Base-by-base conservation (phyloP, 2,797 vertebrate species). In the Sciurus vulgaris region DNA sequence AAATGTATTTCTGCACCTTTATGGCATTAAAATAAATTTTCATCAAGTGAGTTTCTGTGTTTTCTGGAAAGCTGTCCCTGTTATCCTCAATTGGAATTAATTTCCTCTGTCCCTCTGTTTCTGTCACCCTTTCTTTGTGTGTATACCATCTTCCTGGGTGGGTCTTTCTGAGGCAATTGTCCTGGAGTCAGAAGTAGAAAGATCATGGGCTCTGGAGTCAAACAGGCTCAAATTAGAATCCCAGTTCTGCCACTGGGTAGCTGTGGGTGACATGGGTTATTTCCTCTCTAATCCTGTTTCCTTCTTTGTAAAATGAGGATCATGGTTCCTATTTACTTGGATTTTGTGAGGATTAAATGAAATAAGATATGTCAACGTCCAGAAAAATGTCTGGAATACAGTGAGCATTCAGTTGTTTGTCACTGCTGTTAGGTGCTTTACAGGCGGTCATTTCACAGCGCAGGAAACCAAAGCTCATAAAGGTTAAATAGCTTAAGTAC, bases 261-360 rank as follows among this genome's bases (percentile, higher is more conserved):
- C 49, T 13, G 0, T 56, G 9, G 86, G 63, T 44, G 65, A 94
- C 56, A 86, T 77, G 61, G 81, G 30, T 95, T 73, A 77, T 28
- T 93, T 93, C 94, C 86, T 41, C n/a, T 49, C 13, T 81, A 90
- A 88, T 76, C 41, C 65, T 91, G 49, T 96, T 79, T 93, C 59
- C 33, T 92, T 2, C 49, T 91, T 44, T 72, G 59, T 96, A 54
- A 87, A 82, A 69, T 88, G 86, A 70, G 38, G 10, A 77, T 84
- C 56, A 91, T n/a, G 81, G 47, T 63, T 86, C n/a, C 74, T 85
- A 41, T 76, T 74, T 86, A 82, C 56, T 67, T 74, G 65, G 54
- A 89, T 41, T 88, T 79, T n/a, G 17, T 85, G 84, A 81, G 9
- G 30, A 70, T 72, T 44, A 63, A 93, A 79, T 18, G 49, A 89